Evolutionary conservation across 2,888 invertebrate species (phyloP), one percentile per base, ranked within the genome.

Genomic region (Ypsolopha sequella): DNA sequence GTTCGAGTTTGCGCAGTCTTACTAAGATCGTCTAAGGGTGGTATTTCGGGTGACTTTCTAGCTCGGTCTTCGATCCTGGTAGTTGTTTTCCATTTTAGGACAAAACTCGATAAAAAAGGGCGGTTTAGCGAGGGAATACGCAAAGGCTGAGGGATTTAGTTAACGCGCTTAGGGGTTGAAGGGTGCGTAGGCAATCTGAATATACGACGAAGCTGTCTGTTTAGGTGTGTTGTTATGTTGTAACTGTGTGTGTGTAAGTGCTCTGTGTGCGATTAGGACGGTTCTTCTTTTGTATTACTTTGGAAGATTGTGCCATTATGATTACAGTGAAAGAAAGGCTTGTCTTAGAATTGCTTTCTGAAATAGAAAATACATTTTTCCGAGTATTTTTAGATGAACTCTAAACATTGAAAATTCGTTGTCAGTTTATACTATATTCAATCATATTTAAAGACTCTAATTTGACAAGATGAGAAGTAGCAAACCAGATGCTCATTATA

Each of bases 31-130:
- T 58, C 64, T 74, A 78, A 79, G 85, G 85, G 85, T 84, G 73
- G 75, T 35, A 33, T 47, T 49, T 50, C 68, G 67, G 68, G 69
- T 63, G 61, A 61, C 60, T 60, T 58, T 75, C 77, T 75, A 59
- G 73, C 73, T 50, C 56, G 53, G 55, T 73, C 77, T 85, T 78
- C 46, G 55, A 60, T 58, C 86, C 85, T 84, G 77, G 84, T 86
- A 81, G 64, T 75, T 82, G 86, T 84, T 86, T 86, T 85, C 84
- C 86, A 86, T 85, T 86, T 86, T 86, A 85, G 86, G 86, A 85
- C 86, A 85, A 86, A 86, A 86, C 81, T 82, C 70, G 70, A 79
- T 80, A 85, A 86, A 86, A 85, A 86, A 85, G 84, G 86, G 85
- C 84, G 67, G 56, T 64, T 60, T 57, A 64, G 67, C 62, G 65